These are phyloP conservation scores for Latrodectus geometricus DNA, from an alignment of 1,140 invertebrate species.

Conservation along the genomic window DNA sequence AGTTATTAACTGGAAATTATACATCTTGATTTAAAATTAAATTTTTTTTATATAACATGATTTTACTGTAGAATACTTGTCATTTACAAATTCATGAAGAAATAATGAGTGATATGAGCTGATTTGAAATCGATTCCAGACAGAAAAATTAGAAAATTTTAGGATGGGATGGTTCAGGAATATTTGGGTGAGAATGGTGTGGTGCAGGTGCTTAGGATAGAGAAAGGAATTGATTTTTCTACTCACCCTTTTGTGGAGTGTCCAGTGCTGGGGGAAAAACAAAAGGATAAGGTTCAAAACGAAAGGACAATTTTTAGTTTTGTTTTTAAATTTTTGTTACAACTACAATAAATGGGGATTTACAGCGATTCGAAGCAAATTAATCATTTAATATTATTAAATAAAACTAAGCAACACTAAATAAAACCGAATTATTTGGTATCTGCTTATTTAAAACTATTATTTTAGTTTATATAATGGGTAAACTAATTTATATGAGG, in stretches of 20 bases:
- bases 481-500: too few relatives aligned
- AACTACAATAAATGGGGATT: slow-evolving; percentile 19
- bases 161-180: neutral
- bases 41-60: too few relatives aligned
- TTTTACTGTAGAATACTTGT: too few relatives aligned
- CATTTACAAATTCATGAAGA: too few relatives aligned
- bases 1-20: too few relatives aligned
- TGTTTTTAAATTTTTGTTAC: neutral
- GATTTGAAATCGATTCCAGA: neutral
- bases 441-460: too few relatives aligned
- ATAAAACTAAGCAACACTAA: neutral
- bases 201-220: slow-evolving; percentile 52
- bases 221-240: slow-evolving; percentile 57
- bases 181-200: neutral
- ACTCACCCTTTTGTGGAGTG: slow-evolving; percentile 63
- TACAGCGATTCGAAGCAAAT: slow-evolving; percentile 4
- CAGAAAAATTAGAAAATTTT: neutral
- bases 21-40: too few relatives aligned
- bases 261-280: slow-evolving; percentile 62
- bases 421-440: too few relatives aligned
- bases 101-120: too few relatives aligned
- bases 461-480: too few relatives aligned
- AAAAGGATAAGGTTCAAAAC: slow-evolving; percentile 64
- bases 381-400: neutral
- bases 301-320: slow-evolving; percentile 18